phyloP scores from a whole-genome alignment of 2,888 invertebrate genomes.

The Sepiola atlantica region DNA sequence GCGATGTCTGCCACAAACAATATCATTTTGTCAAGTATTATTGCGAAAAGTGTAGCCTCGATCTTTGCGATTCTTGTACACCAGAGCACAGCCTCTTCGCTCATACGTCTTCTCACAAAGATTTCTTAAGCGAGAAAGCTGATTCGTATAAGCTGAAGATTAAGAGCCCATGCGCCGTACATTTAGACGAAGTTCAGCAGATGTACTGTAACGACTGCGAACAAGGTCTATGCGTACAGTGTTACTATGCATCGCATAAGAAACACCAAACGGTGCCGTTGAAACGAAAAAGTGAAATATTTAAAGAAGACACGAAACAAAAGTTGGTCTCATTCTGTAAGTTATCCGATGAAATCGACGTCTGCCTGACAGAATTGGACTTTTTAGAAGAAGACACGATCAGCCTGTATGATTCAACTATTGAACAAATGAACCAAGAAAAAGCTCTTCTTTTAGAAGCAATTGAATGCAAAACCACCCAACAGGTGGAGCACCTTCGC shows the following conservation, averaged over 20 bases:
- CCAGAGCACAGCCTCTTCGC: neutral
- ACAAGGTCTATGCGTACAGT: constrained; percentile 13
- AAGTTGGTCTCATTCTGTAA: neutral
- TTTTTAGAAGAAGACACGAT: neutral
- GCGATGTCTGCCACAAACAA: neutral
- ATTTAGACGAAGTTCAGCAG: constrained; percentile 50
- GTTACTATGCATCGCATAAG: constrained; percentile 34
- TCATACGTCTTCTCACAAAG: neutral
- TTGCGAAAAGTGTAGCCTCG: neutral
- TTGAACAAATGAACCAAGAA: neutral
- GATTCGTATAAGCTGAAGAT: neutral
- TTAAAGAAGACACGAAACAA: neutral
- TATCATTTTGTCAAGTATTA: neutral
- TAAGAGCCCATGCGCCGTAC: constrained; percentile 42
- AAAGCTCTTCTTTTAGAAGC: neutral
- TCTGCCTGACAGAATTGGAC: neutral
- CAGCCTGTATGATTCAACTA: no score
- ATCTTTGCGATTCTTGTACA: constrained; percentile 41
- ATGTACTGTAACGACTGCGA: constrained; percentile 52
- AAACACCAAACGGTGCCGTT: neutral
- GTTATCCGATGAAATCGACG: neutral
- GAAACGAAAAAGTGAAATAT: neutral
- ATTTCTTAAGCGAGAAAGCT: neutral
- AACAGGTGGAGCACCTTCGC: neutral
- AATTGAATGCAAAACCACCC: neutral